phyloP scores from a whole-genome alignment of 2,888 invertebrate species.

The Plemyria rubiginata region DNA sequence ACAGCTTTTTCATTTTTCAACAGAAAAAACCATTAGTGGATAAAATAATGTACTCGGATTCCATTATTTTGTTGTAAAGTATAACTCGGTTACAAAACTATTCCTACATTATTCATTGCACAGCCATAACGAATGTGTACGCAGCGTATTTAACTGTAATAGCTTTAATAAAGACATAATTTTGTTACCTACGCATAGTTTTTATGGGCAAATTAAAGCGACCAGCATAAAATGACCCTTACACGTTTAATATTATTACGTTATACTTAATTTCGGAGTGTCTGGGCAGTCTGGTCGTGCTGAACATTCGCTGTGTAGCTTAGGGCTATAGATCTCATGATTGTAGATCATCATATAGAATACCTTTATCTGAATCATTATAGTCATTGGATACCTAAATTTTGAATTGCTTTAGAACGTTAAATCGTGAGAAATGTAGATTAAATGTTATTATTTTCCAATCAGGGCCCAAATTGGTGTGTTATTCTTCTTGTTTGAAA shows the following conservation, averaged over 20 bases:
- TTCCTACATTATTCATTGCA: slow-evolving; percentile 39
- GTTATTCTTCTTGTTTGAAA: not conserved
- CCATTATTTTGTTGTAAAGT: slow-evolving; percentile 2
- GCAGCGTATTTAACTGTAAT: slow-evolving; percentile 65
- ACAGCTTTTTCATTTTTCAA: too few relatives aligned
- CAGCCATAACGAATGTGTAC: slow-evolving; percentile 32
- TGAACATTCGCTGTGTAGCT: slow-evolving; percentile 60
- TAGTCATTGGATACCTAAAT: slow-evolving; percentile 27
- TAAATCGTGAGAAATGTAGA: slow-evolving; percentile 44
- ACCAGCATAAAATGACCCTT: slow-evolving; percentile 52
- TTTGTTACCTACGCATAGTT: slow-evolving; percentile 57
- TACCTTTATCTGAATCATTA: slow-evolving; percentile 44
- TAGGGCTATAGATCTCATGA: slow-evolving; percentile 67
- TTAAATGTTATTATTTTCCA: slow-evolving; percentile 26
- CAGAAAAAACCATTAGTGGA: not conserved
- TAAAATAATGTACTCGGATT: not conserved
- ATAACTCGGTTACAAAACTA: slow-evolving; percentile 13
- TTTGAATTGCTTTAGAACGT: slow-evolving; percentile 34
- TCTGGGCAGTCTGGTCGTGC: slow-evolving; percentile 52
- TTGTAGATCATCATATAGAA: slow-evolving; percentile 57
- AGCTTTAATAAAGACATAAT: slow-evolving; percentile 72
- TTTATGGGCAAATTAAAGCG: slow-evolving; percentile 50
- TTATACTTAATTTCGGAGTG: slow-evolving; percentile 26
- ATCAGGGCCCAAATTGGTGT: slow-evolving; percentile 7
- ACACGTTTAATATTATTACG: slow-evolving; percentile 13